These are phyloP conservation scores for Zosterops borbonicus DNA, from an alignment of 2,113 vertebrate species.

Conservation along the genomic window DNA sequence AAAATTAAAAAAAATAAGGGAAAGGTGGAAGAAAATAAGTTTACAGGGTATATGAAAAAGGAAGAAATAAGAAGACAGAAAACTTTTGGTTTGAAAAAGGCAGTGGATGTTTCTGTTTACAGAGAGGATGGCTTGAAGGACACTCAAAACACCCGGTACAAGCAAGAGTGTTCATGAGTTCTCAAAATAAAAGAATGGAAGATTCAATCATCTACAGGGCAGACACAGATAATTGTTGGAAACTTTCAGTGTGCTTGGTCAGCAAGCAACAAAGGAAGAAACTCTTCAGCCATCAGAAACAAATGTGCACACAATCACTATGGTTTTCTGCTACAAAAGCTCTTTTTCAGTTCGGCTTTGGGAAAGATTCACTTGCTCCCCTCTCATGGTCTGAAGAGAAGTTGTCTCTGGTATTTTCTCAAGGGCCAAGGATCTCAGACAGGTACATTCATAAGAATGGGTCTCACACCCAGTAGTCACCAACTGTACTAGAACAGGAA, in stretches of 20 bases:
- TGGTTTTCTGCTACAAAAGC: background rate
- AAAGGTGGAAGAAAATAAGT: background rate
- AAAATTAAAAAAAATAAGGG: background rate
- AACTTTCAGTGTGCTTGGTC: background rate
- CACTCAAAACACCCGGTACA: background rate
- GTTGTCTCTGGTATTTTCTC: background rate
- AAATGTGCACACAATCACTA: background rate
- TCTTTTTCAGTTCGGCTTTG: background rate
- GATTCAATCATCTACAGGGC: background rate
- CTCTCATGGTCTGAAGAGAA: background rate
- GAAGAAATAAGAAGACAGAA: background rate
- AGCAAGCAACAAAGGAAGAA: background rate
- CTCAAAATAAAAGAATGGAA: background rate
- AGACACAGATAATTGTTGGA: background rate
- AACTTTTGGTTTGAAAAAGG: background rate
- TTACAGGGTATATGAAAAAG: background rate
- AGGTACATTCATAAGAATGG: background rate
- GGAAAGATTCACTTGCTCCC: background rate
- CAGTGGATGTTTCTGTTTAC: background rate
- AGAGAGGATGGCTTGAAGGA: background rate
- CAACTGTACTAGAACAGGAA: background rate
- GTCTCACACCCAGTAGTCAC: background rate
- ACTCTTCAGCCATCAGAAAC: background rate
- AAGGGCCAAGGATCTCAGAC: background rate
- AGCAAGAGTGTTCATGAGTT: background rate